Evolutionary conservation across 2,888 invertebrate genomes (phyloP), one percentile per base, ranked within the genome.

Genomic region (Cryptosula pallasiana): DNA sequence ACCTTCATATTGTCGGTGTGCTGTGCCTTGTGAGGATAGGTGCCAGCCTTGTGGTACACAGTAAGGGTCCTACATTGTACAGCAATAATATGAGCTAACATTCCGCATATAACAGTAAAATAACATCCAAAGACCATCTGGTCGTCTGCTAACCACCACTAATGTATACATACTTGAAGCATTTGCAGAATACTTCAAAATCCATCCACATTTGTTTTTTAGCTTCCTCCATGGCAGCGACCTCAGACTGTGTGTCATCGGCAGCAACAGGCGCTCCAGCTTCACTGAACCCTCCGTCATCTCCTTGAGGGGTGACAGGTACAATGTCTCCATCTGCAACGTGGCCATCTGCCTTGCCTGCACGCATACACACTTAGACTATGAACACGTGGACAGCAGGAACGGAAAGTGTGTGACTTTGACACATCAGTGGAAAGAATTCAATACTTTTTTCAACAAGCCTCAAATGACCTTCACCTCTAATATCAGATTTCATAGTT

Each of bases 151-250:
- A n/a, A n/a, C n/a, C n/a, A n/a, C n/a, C n/a, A n/a, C n/a, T n/a
- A n/a, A n/a, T n/a, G n/a, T n/a, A n/a, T n/a, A 76, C 81, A 78
- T 76, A 84, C 84, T 81, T 83, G 77, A 84, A 84, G 73, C 84
- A 84, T 76, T 79, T 80, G 75, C 79, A 79, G 76, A 84, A 82
- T 72, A 78, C 75, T 20, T 83, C 81, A 76, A 81, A 84, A 73
- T 84, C 83, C 77, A 84, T 81, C 84, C 84, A 84, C 23, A 81
- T 75, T 69, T 82, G 79, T 75, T 79, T 79, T 27, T 78, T 73
- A 72, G 54, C 13, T 20, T 73, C 70, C 36, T 70, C 55, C 2
- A 23, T 16, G n/a, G 27, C 70, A 29, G 29, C 36, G 25, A 23
- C 23, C 2, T 32, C 70, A 9, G n/a, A 13, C n/a, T 16, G 34